Conservation (phyloP, 2,113 vertebrate species). For the Odocoileus virginianus region DNA sequence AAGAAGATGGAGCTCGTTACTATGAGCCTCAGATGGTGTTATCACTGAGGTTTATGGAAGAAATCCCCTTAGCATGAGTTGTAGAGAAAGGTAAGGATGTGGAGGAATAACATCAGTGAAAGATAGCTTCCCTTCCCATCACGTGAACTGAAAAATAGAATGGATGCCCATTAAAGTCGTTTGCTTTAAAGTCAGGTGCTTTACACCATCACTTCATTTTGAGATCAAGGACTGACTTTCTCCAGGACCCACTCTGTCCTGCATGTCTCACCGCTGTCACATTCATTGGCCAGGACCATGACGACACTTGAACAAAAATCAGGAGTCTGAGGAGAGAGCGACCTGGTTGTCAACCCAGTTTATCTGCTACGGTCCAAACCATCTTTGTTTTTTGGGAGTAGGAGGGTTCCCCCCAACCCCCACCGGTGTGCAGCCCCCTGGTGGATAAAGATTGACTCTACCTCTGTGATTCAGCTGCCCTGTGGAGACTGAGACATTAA, state of each 20-base stretch:
- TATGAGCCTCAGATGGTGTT: neutral
- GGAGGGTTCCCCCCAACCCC: neutral
- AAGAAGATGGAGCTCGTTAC: neutral
- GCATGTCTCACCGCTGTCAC: neutral
- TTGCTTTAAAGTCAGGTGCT: slow-evolving; percentile 5
- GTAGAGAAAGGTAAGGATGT: neutral
- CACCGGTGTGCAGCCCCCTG: slow-evolving; percentile 40
- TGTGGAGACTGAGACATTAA: slow-evolving; percentile 60
- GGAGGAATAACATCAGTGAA: neutral
- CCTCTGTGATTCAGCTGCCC: slow-evolving; percentile 30
- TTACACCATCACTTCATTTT: neutral
- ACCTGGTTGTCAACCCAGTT: neutral
- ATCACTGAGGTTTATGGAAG: neutral
- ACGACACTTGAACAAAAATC: neutral
- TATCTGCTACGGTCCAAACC: neutral
- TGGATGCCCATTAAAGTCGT: slow-evolving; percentile 62
- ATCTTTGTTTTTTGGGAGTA: neutral
- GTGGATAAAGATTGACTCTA: slow-evolving; percentile 64
- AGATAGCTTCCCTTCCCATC: slow-evolving; percentile 37
- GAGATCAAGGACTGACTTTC: neutral
- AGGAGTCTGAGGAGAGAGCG: neutral
- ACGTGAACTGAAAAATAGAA: slow-evolving; percentile 54
- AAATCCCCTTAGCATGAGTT: neutral
- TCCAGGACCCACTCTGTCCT: neutral
- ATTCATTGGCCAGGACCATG: neutral